phyloP scores from a whole-genome alignment of 2,113 vertebrate species.

The Nycticryphes semicollaris region DNA sequence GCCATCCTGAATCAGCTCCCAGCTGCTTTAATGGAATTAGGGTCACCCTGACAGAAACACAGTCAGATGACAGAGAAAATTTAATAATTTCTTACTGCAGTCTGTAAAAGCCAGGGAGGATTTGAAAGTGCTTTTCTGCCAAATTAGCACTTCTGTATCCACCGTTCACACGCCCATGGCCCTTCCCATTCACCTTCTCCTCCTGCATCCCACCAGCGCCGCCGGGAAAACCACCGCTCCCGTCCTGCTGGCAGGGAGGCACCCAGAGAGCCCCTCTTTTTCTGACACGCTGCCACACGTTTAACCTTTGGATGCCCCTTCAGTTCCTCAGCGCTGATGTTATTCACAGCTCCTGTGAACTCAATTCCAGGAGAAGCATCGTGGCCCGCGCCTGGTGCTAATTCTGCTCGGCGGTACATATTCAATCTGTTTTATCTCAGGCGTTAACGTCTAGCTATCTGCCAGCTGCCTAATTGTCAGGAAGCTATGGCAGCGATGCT shows the following conservation, averaged over 20 bases:
- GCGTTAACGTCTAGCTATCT: background rate
- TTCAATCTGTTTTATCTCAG: constrained; percentile 12
- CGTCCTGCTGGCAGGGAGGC: background rate
- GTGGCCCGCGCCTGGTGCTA: rapidly evolving
- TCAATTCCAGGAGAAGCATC: background rate
- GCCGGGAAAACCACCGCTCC: rapidly evolving
- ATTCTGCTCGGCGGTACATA: background rate
- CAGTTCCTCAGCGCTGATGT: background rate
- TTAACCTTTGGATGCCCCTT: background rate
- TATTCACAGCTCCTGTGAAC: background rate
- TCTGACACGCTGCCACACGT: background rate
- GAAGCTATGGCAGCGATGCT: background rate
- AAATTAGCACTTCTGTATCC: constrained; percentile 32
- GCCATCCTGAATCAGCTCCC: constrained; percentile 61
- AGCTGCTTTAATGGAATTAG: constrained; percentile 72
- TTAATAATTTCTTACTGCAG: constrained; percentile 56
- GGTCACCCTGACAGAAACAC: constrained; percentile 72
- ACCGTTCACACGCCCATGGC: rapidly evolving
- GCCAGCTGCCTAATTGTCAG: constrained; percentile 25
- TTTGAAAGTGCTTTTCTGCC: constrained; percentile 18
- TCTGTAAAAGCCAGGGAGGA: constrained; percentile 22
- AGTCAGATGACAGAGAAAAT: constrained; percentile 63
- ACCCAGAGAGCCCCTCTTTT: background rate
- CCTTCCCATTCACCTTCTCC: background rate
- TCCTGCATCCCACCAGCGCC: background rate